Conservation (phyloP, 2,888 invertebrate genomes). For the Micropterix aruncella region DNA sequence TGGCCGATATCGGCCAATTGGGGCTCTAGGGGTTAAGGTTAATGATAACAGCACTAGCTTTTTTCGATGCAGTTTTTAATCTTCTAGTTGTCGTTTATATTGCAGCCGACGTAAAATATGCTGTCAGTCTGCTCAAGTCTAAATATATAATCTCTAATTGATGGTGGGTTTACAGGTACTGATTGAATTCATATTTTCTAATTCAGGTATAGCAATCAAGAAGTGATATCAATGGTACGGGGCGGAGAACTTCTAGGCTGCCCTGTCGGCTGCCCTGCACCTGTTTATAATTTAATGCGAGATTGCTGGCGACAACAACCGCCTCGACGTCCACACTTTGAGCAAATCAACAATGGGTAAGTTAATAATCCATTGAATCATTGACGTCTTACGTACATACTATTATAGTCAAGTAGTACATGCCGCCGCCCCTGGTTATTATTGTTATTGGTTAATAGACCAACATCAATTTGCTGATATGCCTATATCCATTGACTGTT, state of each 20-base stretch:
- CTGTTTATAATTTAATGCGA: constrained; percentile 90
- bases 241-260: constrained; percentile 85
- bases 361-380: too few species aligned
- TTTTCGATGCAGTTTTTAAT: too few species aligned
- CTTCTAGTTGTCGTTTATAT: constrained; percentile 2
- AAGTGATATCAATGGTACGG: constrained; percentile 94
- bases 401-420: too few species aligned
- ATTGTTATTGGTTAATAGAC: not conserved
- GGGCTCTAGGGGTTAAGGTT: too few species aligned
- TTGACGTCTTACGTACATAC: too few species aligned
- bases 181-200: too few species aligned
- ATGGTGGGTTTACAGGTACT: too few species aligned
- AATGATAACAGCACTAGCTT: too few species aligned
- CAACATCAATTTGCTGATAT: too few species aligned
- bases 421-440: too few species aligned
- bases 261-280: constrained; percentile 84
- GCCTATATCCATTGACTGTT: too few species aligned
- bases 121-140: not conserved
- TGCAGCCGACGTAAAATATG: not conserved
- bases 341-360: constrained; percentile 74
- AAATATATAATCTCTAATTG: not conserved
- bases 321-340: constrained; percentile 80
- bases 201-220: constrained; percentile 86
- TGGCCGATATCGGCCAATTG: too few species aligned
- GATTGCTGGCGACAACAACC: constrained; percentile 98